Evolutionary conservation across 2,113 vertebrate species (phyloP), one percentile per base, ranked within the genome.

Genomic region (Serinus canaria): DNA sequence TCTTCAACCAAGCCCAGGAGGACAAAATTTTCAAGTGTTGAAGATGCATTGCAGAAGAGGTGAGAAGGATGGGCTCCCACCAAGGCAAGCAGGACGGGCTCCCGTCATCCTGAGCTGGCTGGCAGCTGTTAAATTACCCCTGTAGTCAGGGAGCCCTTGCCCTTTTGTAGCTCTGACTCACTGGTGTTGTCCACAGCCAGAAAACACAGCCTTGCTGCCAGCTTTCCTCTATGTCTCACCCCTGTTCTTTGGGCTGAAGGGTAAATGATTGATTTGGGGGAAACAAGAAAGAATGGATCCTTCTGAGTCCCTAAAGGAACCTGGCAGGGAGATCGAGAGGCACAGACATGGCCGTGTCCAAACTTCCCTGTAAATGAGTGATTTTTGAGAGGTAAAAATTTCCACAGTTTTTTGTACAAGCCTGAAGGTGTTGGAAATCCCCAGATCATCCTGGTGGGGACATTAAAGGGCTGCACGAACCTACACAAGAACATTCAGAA

Each of bases 351-450:
- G 39, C 58, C 1, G 0, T 9, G 3, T 77, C 58, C 63, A 91
- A 85, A 52, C 44, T 80, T 94, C 49, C 63, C 24, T 59, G 63
- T 86, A 95, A 96, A 96, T 19, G 82, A 88, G 37, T 23, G 59
- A 62, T 83, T 87, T 46, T 77, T 52, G 50, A 91, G 75, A 88
- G 24, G 78, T 63, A 91, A 93, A 95, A 96, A 67, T 91, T 90
- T 95, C 90, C 93, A 78, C 60, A 63, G 87, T 59, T 85, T 73
- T 91, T 47, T 52, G 24, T 86, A 60, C 21, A 83, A 90, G 47
- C 27, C 75, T 67, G 58, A 59, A 94, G 66, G 62, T 69, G 46
- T 35, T 94, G 77, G 84, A 95, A 96, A 91, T 79, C 55, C 64
- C 76, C 43, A 67, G 0, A 31, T 87, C 83, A 60, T 89, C 43